Conservation (phyloP, 1,140 invertebrate species). For the Tenebrio molitor region DNA sequence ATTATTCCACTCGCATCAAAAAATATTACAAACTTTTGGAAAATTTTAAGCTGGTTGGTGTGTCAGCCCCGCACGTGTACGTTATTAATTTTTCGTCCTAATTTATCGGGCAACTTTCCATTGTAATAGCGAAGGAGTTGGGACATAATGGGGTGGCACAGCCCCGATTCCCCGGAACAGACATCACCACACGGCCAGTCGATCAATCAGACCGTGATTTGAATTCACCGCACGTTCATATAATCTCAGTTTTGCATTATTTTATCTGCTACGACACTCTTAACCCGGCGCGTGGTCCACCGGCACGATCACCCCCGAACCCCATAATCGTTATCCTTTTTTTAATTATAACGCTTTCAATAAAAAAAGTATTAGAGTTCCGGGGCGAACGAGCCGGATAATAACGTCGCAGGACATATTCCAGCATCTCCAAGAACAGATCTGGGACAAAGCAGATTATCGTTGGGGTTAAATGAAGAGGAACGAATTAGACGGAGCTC, state of each 20-base stretch:
- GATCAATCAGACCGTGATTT: constrained; percentile 65
- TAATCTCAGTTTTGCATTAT: constrained; percentile 66
- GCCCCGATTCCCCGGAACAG: constrained; percentile 42
- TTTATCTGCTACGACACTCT: constrained; percentile 61
- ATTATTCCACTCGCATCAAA: too few species aligned
- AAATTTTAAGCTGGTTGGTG: too few species aligned
- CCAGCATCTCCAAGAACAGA: not conserved
- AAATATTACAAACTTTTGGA: too few species aligned
- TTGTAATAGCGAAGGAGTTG: too few species aligned
- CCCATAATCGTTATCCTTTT: constrained; percentile 35
- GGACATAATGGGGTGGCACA: constrained; percentile 8
- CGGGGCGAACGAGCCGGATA: not conserved
- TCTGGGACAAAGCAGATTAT: not conserved
- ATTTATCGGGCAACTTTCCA: too few species aligned
- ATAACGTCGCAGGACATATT: not conserved
- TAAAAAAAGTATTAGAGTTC: not conserved
- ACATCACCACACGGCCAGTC: constrained; percentile 56
- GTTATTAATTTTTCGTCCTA: too few species aligned
- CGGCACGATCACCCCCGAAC: constrained; percentile 21
- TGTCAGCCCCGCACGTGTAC: too few species aligned
- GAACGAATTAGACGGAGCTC: too few species aligned
- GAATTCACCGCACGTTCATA: constrained; percentile 65
- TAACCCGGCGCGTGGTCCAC: constrained; percentile 49
- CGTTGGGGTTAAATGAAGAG: not conserved
- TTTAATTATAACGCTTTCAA: constrained; percentile 12